A percentile compares a stretch with the other conserved stretches of the same genome.
These are phyloP conservation scores for Muricea muricata DNA, from an alignment of 92 coral and sea anemone species.

Conservation along the genomic window DNA sequence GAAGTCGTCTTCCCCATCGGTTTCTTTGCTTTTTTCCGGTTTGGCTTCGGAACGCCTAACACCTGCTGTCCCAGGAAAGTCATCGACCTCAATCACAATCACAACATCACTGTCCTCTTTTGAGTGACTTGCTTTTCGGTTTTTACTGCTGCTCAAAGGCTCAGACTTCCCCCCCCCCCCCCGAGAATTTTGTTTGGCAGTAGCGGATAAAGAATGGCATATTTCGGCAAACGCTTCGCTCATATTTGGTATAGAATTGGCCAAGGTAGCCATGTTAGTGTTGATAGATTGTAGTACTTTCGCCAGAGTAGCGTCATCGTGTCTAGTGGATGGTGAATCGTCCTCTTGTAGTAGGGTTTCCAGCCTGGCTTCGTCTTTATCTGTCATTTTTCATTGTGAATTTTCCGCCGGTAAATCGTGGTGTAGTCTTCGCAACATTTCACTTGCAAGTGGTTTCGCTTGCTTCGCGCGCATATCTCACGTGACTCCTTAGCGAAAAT, in stretches of 20 bases:
- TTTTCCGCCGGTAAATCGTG: too few relatives aligned
- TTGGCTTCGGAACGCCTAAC: not conserved
- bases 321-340: not conserved
- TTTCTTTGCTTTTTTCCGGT: not conserved
- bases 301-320: not conserved
- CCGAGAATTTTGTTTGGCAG: slow-evolving; percentile 52
- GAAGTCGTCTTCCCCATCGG: slow-evolving; percentile 19
- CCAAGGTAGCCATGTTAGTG: not conserved
- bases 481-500: slow-evolving; percentile 4
- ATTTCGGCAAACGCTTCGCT: not conserved
- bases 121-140: too few relatives aligned
- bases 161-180: slow-evolving; percentile 9
- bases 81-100: not conserved
- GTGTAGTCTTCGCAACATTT: not conserved
- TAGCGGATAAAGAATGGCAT: not conserved
- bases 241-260: not conserved
- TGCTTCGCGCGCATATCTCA: slow-evolving; percentile 5
- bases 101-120: not conserved
- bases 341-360: not conserved
- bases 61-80: too few relatives aligned
- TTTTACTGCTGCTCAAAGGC: slow-evolving; percentile 4
- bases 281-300: not conserved
- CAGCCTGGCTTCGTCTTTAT: not conserved
- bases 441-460: not conserved
- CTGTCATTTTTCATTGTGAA: not conserved